Conservation (phyloP, 2,888 invertebrate species). For the Blera fallax region DNA sequence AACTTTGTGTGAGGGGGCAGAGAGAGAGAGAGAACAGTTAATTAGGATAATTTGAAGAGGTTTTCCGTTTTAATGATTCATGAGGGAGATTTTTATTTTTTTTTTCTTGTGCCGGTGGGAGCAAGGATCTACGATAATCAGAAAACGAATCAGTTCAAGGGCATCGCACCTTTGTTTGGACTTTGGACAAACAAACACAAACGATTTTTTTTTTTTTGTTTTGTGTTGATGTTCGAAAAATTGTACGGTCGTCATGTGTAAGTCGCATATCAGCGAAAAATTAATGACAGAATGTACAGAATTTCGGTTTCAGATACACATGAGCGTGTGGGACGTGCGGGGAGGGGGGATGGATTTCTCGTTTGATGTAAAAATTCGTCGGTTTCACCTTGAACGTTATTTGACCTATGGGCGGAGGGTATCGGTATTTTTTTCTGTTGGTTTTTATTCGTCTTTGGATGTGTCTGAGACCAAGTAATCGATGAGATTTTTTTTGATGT, state of each 20-base stretch:
- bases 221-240: neutral
- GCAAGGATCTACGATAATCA: conserved; percentile 15
- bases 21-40: conserved; percentile 10
- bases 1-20: conserved; percentile 16
- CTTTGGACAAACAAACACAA: conserved; percentile 23
- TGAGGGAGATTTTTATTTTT: neutral
- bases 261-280: conserved; percentile 25
- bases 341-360: neutral
- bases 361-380: conserved; percentile 37
- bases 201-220: neutral
- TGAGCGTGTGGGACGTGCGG: neutral
- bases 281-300: conserved; percentile 47
- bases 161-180: conserved; percentile 43
- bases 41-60: conserved; percentile 32
- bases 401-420: conserved; percentile 28
- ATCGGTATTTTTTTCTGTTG: neutral
- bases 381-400: conserved; percentile 66
- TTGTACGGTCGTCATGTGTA: conserved; percentile 13
- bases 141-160: conserved; percentile 39
- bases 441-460: neutral
- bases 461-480: neutral
- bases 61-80: neutral
- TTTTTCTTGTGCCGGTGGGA: neutral
- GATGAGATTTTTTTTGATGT: neutral
- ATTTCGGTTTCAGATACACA: conserved; percentile 42